Evolutionary conservation across 2,113 vertebrate species (phyloP).

Genomic region (Puntigrus tetrazona): DNA sequence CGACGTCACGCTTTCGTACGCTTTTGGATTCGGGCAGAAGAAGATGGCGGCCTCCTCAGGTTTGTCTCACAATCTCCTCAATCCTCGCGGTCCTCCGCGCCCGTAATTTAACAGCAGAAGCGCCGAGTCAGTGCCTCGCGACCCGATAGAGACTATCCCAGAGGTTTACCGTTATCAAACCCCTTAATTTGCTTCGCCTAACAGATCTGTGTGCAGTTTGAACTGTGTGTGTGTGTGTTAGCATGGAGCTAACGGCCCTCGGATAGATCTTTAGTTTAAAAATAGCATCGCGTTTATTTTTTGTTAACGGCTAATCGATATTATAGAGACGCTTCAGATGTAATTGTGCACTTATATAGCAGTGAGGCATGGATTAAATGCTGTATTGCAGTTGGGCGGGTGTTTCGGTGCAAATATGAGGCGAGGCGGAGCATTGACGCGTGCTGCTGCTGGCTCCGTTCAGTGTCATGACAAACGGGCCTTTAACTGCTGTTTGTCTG

Average conservation of each 20-base stretch:
- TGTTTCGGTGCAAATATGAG: slow-evolving; percentile 13
- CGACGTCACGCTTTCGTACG: slow-evolving; percentile 59
- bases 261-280: not conserved
- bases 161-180: not conserved
- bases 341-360: not conserved
- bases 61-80: slow-evolving; percentile 74
- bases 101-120: no score
- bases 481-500: not conserved
- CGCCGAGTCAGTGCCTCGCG: no score
- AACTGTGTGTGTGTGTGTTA: slow-evolving; percentile 17
- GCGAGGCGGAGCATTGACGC: slow-evolving; percentile 25
- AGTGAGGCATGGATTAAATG: not conserved
- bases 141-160: not conserved
- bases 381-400: not conserved
- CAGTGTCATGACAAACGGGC: not conserved
- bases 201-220: not conserved
- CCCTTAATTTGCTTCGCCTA: not conserved
- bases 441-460: not conserved
- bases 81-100: not conserved
- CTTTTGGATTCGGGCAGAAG: slow-evolving; percentile 82
- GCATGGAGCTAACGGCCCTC: slow-evolving; percentile 41
- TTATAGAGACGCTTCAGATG: no score
- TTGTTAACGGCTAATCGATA: not conserved
- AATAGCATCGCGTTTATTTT: not conserved
- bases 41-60: slow-evolving; percentile 97